Percentiles rank a stretch among this genome's conserved stretches.
Conservation (phyloP, 2,113 vertebrate species). For the Callopanchax toddi region DNA sequence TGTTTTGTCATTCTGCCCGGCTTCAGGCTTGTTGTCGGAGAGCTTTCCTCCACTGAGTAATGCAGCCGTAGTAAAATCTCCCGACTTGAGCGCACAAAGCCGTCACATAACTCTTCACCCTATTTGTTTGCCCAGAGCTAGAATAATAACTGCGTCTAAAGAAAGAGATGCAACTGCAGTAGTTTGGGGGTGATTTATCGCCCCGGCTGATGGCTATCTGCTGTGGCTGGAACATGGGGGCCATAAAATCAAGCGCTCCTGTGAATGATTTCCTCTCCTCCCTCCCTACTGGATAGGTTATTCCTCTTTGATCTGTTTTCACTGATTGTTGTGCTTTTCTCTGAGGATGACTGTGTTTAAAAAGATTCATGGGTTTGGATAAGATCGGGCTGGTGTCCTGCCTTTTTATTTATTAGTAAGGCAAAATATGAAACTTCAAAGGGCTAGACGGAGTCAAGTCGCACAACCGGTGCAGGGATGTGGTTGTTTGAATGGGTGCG, state of each 20-base stretch:
- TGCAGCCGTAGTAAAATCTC: constrained; percentile 50
- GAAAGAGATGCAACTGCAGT: constrained; percentile 52
- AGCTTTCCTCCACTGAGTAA: constrained; percentile 62
- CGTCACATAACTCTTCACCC: constrained; percentile 65
- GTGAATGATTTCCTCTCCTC: constrained; percentile 64
- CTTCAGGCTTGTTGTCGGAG: constrained; percentile 38
- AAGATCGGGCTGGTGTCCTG: not conserved
- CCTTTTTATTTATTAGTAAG: constrained; percentile 6
- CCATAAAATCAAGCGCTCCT: constrained; percentile 67
- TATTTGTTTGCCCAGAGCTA: constrained; percentile 68
- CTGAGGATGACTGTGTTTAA: constrained; percentile 33
- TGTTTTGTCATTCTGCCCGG: constrained; percentile 73
- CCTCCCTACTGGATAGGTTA: constrained; percentile 28
- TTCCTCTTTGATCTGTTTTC: constrained; percentile 55
- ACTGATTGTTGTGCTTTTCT: constrained; percentile 39
- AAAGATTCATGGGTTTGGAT: constrained; percentile 6
- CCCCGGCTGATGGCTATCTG: constrained; percentile 58
- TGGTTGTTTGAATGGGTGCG: constrained; percentile 14
- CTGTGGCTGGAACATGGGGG: constrained; percentile 48
- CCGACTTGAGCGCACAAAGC: constrained; percentile 33
- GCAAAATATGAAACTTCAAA: not conserved
- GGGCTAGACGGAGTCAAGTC: constrained; percentile 1
- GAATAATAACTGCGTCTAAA: constrained; percentile 62
- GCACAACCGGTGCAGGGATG: constrained; percentile 1
- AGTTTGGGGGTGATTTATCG: constrained; percentile 62